Evolutionary conservation across 2,797 vertebrate species (phyloP).

Genomic region (Trichosurus vulpecula): DNA sequence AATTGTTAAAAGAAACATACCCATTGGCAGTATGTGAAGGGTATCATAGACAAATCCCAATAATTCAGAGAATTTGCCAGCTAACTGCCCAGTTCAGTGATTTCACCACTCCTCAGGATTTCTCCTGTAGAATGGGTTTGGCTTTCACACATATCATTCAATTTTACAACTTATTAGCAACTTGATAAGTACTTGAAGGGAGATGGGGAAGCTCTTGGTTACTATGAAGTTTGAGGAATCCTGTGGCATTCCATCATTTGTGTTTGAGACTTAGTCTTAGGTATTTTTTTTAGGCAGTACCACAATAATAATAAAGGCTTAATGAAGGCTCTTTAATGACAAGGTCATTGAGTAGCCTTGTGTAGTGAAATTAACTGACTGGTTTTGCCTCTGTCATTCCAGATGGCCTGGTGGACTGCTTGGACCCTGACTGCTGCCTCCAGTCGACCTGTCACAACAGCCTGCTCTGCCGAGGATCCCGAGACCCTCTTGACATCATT

Average conservation of each 20-base stretch:
- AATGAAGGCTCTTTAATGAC: not conserved
- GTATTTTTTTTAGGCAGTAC: not conserved
- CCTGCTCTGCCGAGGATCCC: slow-evolving; percentile 94
- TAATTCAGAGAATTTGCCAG: not conserved
- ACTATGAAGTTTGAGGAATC: not conserved
- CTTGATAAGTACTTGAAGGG: not conserved
- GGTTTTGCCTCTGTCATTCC: slow-evolving; percentile 74
- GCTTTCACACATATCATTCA: not conserved
- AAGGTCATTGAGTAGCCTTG: not conserved
- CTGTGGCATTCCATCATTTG: not conserved
- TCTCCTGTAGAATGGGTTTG: not conserved
- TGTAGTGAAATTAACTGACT: not conserved
- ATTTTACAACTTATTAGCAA: not conserved
- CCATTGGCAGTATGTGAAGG: not conserved
- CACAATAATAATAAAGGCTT: not conserved
- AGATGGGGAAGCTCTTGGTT: not conserved
- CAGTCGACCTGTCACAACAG: slow-evolving; percentile 96
- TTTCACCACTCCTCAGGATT: not conserved
- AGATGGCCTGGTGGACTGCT: slow-evolving; percentile 98
- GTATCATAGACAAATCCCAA: not conserved
- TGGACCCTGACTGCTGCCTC: slow-evolving; percentile 99
- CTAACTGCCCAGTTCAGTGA: not conserved
- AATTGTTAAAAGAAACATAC: not conserved
- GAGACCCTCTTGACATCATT: slow-evolving; percentile 96
- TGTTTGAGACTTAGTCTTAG: not conserved